Percentiles rank a stretch among this genome's conserved stretches.
phyloP scores from a whole-genome alignment of 2,113 vertebrate species.

The Rhinichthys klamathensis region DNA sequence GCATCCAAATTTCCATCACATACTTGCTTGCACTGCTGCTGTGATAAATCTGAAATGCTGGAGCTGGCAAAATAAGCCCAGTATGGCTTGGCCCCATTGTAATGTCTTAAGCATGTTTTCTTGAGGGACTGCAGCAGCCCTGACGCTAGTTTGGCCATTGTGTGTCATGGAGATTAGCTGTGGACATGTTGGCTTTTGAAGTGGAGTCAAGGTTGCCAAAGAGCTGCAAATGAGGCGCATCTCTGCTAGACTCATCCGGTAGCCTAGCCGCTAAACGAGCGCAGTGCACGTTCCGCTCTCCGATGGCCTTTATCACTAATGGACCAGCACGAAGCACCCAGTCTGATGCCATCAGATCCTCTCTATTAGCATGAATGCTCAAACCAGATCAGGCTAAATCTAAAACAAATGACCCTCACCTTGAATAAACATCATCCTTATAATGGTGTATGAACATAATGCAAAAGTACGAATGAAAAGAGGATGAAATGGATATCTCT shows the following conservation, averaged over 20 bases:
- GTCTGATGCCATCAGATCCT: slow-evolving; percentile 48
- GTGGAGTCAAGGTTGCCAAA: slow-evolving; percentile 8
- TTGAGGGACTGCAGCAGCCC: slow-evolving; percentile 10
- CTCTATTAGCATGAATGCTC: slow-evolving; percentile 44
- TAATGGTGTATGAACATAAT: slow-evolving; percentile 34
- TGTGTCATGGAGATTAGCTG: slow-evolving; percentile 37
- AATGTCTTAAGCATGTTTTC: slow-evolving; percentile 52
- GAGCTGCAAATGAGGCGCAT: neutral
- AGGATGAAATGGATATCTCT: slow-evolving; percentile 33
- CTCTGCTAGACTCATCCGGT: slow-evolving; percentile 38
- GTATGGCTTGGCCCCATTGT: slow-evolving; percentile 23
- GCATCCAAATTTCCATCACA: slow-evolving; percentile 53
- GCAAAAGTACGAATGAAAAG: slow-evolving; percentile 26
- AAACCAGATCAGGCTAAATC: slow-evolving; percentile 51
- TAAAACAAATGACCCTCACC: slow-evolving; percentile 44
- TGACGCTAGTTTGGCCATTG: slow-evolving; percentile 40
- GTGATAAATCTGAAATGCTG: slow-evolving; percentile 50
- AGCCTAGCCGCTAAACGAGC: slow-evolving; percentile 28
- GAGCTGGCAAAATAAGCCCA: slow-evolving; percentile 31
- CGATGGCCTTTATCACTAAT: slow-evolving; percentile 46
- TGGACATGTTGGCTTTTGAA: slow-evolving; percentile 39
- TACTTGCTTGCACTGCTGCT: slow-evolving; percentile 22
- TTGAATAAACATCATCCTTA: slow-evolving; percentile 45
- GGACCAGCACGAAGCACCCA: slow-evolving; percentile 52
- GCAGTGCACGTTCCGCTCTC: slow-evolving; percentile 16